Conservation (phyloP, 2,797 vertebrate genomes). For the Phalanger gymnotis region DNA sequence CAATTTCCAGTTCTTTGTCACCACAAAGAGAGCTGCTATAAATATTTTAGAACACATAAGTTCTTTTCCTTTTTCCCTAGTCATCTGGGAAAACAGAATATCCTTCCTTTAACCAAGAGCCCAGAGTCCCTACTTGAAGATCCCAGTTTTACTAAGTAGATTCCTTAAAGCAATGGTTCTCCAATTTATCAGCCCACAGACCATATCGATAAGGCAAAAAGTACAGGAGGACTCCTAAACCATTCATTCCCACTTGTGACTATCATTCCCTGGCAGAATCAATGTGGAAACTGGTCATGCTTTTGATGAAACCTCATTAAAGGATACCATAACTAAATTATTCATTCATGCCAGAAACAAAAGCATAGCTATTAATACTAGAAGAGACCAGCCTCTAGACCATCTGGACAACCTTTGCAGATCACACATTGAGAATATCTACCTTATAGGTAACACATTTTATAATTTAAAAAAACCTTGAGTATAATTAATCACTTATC, state of each 20-base stretch:
- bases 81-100: neutral
- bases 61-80: neutral
- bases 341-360: neutral
- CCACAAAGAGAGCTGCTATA: neutral
- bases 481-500: neutral
- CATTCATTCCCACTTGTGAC: neutral
- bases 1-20: neutral
- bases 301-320: constrained; percentile 3
- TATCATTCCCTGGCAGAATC: constrained; percentile 31
- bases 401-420: constrained; percentile 10
- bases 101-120: neutral
- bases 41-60: neutral
- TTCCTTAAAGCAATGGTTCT: neutral
- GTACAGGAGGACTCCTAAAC: neutral
- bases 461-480: neutral
- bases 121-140: neutral
- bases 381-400: constrained; percentile 11
- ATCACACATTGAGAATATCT: neutral
- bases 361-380: constrained; percentile 27
- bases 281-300: neutral
- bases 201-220: constrained; percentile 14
- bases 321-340: neutral
- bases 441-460: neutral
- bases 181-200: neutral
- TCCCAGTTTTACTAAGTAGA: neutral